Conservation (phyloP, 2,797 vertebrate species). For the Poecilia velifera region DNA sequence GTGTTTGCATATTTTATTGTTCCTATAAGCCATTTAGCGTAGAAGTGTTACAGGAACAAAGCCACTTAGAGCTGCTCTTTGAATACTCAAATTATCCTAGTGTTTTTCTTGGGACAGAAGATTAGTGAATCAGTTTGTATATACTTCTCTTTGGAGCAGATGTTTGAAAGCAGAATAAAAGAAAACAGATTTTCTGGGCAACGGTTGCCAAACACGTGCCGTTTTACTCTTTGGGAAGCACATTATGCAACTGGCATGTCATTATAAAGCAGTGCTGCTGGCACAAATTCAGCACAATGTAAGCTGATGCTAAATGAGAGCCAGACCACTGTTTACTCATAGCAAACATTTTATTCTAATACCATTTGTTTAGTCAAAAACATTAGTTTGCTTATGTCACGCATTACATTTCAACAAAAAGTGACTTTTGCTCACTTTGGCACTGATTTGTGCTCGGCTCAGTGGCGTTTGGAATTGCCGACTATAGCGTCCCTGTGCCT, state of each 20-base stretch:
- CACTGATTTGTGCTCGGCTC: slow-evolving; percentile 17
- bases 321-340: slow-evolving; percentile 32
- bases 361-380: slow-evolving; percentile 54
- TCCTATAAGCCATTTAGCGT: slow-evolving; percentile 20
- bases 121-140: slow-evolving; percentile 33
- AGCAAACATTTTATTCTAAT: slow-evolving; percentile 31
- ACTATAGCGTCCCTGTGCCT: slow-evolving; percentile 18
- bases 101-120: slow-evolving; percentile 19
- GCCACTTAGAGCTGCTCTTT: slow-evolving; percentile 39
- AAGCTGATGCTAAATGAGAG: slow-evolving; percentile 60
- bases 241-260: slow-evolving; percentile 55
- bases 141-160: slow-evolving; percentile 17
- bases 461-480: slow-evolving; percentile 26
- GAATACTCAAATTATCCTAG: slow-evolving; percentile 20
- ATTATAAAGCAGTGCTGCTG: slow-evolving; percentile 42
- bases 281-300: slow-evolving; percentile 53
- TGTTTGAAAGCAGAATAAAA: slow-evolving; percentile 50
- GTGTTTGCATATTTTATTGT: slow-evolving; percentile 23
- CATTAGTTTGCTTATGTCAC: slow-evolving; percentile 15
- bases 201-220: slow-evolving; percentile 47
- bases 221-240: slow-evolving; percentile 53
- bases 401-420: slow-evolving; percentile 4
- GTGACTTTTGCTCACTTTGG: slow-evolving; percentile 8
- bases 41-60: slow-evolving; percentile 7
- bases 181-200: slow-evolving; percentile 47